A percentile compares a stretch with the other conserved stretches of the same genome.
Conservation (phyloP, 35 echinoderm and acorn worm species). For the Ophiothrix spiculata region DNA sequence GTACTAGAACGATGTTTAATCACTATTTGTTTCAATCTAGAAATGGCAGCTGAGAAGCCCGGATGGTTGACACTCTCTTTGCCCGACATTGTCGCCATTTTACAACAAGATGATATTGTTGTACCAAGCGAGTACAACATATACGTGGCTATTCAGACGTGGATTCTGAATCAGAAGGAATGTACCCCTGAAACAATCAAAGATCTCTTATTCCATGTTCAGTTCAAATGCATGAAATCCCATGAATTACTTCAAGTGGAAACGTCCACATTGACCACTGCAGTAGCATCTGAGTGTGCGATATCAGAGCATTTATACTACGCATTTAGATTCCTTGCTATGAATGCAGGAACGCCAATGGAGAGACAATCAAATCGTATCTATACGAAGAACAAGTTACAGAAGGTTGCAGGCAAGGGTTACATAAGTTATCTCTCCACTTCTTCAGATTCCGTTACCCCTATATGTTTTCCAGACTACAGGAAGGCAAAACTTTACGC, state of each 20-base stretch:
- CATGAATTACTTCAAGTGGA: background rate
- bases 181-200: background rate
- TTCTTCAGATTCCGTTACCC: too few species aligned
- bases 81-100: background rate
- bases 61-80: background rate
- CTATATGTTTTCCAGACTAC: too few species aligned
- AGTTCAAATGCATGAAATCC: background rate
- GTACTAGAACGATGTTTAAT: background rate
- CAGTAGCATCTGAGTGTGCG: background rate
- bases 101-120: background rate
- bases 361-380: background rate
- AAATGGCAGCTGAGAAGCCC: background rate
- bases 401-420: too few species aligned
- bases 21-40: background rate
- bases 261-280: background rate
- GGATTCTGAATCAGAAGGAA: background rate
- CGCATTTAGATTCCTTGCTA: background rate
- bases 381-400: too few species aligned
- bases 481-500: too few species aligned
- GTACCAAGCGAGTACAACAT: background rate
- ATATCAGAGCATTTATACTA: background rate
- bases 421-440: too few species aligned
- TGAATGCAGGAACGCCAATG: background rate
- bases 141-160: background rate
- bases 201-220: background rate